Conservation (phyloP, 1,140 invertebrate species). For the Eurosta solidaginis region DNA sequence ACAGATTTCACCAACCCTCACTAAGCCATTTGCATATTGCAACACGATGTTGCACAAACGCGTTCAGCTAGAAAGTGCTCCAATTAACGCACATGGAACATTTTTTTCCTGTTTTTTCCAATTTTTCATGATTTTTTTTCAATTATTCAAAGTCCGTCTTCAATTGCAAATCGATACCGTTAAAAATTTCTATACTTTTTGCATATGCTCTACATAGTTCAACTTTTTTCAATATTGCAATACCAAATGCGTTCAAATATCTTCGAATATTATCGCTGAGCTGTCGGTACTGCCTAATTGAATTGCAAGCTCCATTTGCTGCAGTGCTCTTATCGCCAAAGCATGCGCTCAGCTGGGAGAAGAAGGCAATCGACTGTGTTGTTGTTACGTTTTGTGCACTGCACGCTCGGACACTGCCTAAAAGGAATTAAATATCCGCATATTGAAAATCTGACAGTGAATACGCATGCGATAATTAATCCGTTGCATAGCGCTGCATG, state of each 20-base stretch:
- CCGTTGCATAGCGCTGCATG: constrained; percentile 30
- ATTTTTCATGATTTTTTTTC: background rate
- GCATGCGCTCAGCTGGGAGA: background rate
- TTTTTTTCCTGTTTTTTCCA: background rate
- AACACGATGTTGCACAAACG: background rate
- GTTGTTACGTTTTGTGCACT: background rate
- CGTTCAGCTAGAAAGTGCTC: constrained; percentile 12
- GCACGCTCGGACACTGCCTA: background rate
- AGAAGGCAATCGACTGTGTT: background rate
- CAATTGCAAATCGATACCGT: constrained; percentile 15
- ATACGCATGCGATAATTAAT: constrained; percentile 39
- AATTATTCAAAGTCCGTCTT: background rate
- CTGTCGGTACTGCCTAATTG: constrained; percentile 24
- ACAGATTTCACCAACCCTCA: background rate
- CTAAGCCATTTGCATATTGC: background rate
- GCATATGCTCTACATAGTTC: too few relatives aligned
- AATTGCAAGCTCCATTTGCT: constrained; percentile 23
- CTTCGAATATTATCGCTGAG: background rate
- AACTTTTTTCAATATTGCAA: background rate
- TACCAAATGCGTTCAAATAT: constrained; percentile 17
- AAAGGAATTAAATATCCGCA: constrained; percentile 31
- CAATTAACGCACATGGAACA: background rate
- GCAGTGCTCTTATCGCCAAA: background rate
- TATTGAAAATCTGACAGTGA: constrained; percentile 35
- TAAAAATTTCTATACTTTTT: background rate